phyloP scores from a whole-genome alignment of 1,140 invertebrate species.

The Drosophila bocqueti region DNA sequence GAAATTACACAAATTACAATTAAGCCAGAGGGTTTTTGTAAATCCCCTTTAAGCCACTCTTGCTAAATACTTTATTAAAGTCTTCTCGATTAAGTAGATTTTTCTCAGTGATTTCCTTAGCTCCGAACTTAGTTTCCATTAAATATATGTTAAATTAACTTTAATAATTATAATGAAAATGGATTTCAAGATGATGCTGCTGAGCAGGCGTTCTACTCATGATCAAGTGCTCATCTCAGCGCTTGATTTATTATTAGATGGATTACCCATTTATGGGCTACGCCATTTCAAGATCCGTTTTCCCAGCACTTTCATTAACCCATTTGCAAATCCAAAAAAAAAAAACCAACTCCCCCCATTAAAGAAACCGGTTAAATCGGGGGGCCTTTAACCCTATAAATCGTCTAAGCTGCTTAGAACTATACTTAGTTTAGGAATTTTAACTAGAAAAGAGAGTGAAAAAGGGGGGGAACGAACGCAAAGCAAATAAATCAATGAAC shows the following conservation, averaged over 20 bases:
- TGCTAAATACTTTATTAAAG: neutral
- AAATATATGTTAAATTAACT: neutral
- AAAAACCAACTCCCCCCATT: neutral
- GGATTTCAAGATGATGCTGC: neutral
- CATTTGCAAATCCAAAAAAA: neutral
- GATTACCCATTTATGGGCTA: neutral
- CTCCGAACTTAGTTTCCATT: neutral
- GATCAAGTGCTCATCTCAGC: slow-evolving; percentile 28
- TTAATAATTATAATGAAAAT: neutral
- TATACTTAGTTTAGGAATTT: slow-evolving; percentile 8
- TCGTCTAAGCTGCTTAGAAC: neutral
- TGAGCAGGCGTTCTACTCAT: slow-evolving; percentile 8
- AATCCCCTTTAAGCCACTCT: neutral
- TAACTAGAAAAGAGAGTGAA: slow-evolving; percentile 1
- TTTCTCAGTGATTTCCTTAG: neutral
- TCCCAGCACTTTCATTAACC: slow-evolving; percentile 3
- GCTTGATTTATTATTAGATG: slow-evolving; percentile 32
- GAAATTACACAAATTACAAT: neutral
- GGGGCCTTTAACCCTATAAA: slow-evolving; percentile 55
- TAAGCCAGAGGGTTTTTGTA: neutral
- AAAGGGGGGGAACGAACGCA: slow-evolving; percentile 5
- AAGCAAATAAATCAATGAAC: slow-evolving; percentile 66
- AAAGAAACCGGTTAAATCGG: slow-evolving; percentile 27
- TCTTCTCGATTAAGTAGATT: neutral
- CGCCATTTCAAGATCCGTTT: slow-evolving; percentile 20